Evolutionary conservation across 2,888 invertebrate species (phyloP).

Genomic region (Agrochola lota): DNA sequence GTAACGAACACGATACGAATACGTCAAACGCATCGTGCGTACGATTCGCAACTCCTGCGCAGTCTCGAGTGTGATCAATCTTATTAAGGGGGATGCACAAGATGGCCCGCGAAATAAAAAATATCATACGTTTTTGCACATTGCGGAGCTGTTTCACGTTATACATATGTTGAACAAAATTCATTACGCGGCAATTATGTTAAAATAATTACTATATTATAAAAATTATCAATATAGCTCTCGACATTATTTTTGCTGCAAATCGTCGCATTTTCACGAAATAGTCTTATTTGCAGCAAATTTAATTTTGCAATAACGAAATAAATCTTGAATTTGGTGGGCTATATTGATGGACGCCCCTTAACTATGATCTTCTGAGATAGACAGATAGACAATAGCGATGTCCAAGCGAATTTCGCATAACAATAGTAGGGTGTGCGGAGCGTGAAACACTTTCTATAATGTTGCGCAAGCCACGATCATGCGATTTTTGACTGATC

Average conservation of each 20-base stretch:
- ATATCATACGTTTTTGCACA: neutral
- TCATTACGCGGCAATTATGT: neutral
- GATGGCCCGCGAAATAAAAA: neutral
- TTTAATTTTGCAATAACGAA: neutral
- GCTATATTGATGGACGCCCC: neutral
- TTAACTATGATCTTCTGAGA: constrained; percentile 42
- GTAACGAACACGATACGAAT: constrained; percentile 45
- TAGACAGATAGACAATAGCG: constrained; percentile 61
- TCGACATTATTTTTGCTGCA: neutral
- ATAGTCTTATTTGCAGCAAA: neutral
- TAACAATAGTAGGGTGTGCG: constrained; percentile 75
- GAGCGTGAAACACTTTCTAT: constrained; percentile 77
- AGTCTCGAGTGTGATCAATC: constrained; percentile 33
- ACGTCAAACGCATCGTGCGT: constrained; percentile 42
- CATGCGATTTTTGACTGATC: constrained; percentile 61
- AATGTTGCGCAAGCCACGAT: constrained; percentile 71
- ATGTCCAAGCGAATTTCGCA: constrained; percentile 72
- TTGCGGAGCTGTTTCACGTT: neutral
- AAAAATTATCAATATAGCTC: neutral
- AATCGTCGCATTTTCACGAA: neutral
- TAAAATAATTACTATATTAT: neutral
- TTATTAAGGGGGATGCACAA: constrained; percentile 1
- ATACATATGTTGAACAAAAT: neutral
- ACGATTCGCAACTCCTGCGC: constrained; percentile 35
- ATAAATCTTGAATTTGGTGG: neutral